Base-by-base conservation (phyloP, 1,140 invertebrate species). In the Euwallacea fornicatus region DNA sequence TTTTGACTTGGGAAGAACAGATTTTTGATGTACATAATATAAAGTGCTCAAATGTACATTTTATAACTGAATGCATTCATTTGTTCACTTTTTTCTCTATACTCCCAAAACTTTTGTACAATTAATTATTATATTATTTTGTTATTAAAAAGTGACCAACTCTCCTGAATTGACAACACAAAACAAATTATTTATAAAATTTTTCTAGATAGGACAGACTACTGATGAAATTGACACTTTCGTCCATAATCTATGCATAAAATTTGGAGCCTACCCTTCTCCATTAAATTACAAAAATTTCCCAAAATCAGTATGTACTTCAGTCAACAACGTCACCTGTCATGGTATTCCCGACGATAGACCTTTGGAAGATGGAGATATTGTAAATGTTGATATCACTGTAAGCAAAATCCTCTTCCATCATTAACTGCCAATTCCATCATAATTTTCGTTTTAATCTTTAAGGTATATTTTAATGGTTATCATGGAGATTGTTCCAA, bases 291-390 rank as follows among this genome's bases (percentile, higher is more conserved):
- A 97, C 79, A 86, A 84, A 65, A 88, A 90, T 2, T 98, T 93
- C 81, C 95, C 95, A 33, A 98, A 98, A 80, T 97, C 95, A 70
- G 86, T 97, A 7, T 98, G 96, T 81, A 98, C 96, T 2, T 97
- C 95, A 61, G 88, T 98, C 0, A 98, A 98, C 80, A 97, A 98
- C 84, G 91, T 98, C 7, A 92, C 90, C 21, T 96, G 94, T 77
- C 96, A 98, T 85, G 96, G 96, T 21, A 97, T 98, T 76, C 97
- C 97, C 7, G 95, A 98, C 81, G 83, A 89, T 80, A 85, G 94
- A 73, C 86, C 86, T 33, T 81, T 98, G 47, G 72, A 86, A 71
- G 85, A 95, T 84, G 95, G 95, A 33, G 96, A 98, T 80, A 95
- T 96, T 66, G 85, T 98, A 11, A 96, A 95, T 83, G 88, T 98